Evolutionary conservation across 2,888 invertebrate species (phyloP).

Genomic region (Temnothorax ravouxi): DNA sequence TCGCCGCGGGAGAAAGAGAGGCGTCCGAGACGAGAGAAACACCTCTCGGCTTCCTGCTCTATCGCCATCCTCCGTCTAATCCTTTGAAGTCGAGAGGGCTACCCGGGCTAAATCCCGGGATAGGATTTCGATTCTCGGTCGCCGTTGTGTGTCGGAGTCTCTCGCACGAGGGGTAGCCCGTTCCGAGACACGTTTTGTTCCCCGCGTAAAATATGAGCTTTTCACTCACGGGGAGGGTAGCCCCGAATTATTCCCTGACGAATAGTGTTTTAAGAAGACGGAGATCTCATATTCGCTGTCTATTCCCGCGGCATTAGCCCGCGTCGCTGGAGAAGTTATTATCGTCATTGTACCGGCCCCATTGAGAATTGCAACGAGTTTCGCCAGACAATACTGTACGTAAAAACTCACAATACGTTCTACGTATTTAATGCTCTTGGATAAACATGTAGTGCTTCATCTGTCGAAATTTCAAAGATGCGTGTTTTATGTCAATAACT

Average conservation of each 20-base stretch:
- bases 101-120: slow-evolving; percentile 47
- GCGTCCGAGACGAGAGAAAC: slow-evolving; percentile 9
- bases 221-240: slow-evolving; percentile 10
- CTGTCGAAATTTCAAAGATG: not conserved
- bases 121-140: slow-evolving; percentile 33
- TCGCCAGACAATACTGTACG: not conserved
- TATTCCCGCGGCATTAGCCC: slow-evolving; percentile 7
- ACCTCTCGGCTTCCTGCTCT: slow-evolving; percentile 48
- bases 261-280: slow-evolving; percentile 37
- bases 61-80: slow-evolving; percentile 51
- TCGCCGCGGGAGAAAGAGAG: slow-evolving; percentile 16
- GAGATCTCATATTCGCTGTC: slow-evolving; percentile 24
- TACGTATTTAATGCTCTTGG: not conserved
- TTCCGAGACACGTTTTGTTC: slow-evolving; percentile 31
- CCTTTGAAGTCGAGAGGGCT: slow-evolving; percentile 55
- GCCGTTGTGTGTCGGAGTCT: slow-evolving; percentile 32
- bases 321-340: not conserved
- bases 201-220: slow-evolving; percentile 43
- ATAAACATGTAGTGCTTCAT: not conserved
- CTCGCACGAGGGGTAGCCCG: slow-evolving; percentile 28
- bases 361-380: not conserved
- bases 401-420: not conserved
- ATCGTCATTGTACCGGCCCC: not conserved
- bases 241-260: slow-evolving; percentile 42
- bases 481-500: not conserved